These are phyloP conservation scores for Homarus gammarus DNA, from an alignment of 2,888 invertebrate genomes.

Conservation along the genomic window DNA sequence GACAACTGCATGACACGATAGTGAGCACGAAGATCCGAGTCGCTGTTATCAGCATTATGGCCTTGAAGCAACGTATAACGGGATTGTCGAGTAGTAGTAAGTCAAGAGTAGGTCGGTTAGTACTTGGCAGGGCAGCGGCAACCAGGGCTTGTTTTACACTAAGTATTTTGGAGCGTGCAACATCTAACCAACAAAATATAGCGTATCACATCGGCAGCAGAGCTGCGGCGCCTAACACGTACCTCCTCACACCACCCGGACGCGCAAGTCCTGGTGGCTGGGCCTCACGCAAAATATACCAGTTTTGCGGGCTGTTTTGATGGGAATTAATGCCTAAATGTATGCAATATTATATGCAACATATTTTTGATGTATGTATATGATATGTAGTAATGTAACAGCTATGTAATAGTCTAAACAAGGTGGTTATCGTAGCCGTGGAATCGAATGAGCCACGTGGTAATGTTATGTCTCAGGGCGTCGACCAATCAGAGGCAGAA, in stretches of 20 bases:
- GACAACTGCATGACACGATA: no score
- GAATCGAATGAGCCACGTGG: conserved; percentile 75
- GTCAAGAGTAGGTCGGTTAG: neutral
- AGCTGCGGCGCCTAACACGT: conserved; percentile 37
- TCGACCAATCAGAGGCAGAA: conserved; percentile 50
- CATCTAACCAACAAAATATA: conserved; percentile 49
- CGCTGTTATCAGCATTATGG: neutral
- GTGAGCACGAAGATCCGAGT: no score
- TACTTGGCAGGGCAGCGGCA: neutral
- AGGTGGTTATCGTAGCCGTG: conserved; percentile 59
- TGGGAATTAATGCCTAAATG: neutral
- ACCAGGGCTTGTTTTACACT: conserved; percentile 33
- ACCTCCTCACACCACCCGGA: conserved; percentile 42
- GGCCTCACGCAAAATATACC: neutral
- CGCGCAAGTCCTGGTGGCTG: conserved; percentile 55
- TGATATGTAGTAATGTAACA: conserved; percentile 3
- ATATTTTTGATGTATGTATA: conserved; percentile 7
- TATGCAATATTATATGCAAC: neutral
- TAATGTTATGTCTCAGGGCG: conserved; percentile 70
- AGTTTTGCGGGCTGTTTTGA: neutral
- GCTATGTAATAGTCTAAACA: conserved; percentile 27
- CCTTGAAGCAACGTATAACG: neutral
- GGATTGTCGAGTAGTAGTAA: neutral
- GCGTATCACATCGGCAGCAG: conserved; percentile 40
- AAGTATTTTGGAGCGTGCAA: conserved; percentile 56